These are phyloP conservation scores for Parazoanthus atlanticus DNA, from an alignment of 92 coral and sea anemone genomes.

Conservation along the genomic window DNA sequence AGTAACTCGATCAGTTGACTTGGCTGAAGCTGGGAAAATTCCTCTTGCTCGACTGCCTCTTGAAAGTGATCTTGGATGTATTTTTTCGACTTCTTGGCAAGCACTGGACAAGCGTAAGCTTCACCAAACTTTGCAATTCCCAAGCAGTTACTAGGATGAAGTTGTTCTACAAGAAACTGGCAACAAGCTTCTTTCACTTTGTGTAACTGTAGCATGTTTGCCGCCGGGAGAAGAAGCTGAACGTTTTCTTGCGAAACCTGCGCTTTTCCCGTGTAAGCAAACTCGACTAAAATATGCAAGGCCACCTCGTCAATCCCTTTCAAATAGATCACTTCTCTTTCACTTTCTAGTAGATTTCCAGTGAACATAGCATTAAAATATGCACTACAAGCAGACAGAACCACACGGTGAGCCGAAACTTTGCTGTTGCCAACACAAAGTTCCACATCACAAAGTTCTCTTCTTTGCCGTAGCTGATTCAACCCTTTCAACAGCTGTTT, in stretches of 20 bases:
- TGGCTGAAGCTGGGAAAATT: constrained; percentile 67
- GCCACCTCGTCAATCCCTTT: constrained; percentile 87
- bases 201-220: constrained; percentile 86
- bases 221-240: constrained; percentile 92
- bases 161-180: constrained; percentile 78
- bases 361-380: constrained; percentile 95
- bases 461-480: constrained; percentile 84
- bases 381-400: constrained; percentile 90
- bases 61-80: constrained; percentile 79
- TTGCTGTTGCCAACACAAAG: constrained; percentile 83
- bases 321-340: constrained; percentile 81
- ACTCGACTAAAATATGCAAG: constrained; percentile 81
- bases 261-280: constrained; percentile 91
- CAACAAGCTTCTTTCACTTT: constrained; percentile 91
- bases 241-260: constrained; percentile 86
- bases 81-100: constrained; percentile 70
- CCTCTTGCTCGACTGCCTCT: constrained; percentile 77
- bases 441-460: constrained; percentile 91
- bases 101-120: constrained; percentile 75
- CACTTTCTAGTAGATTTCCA: constrained; percentile 81
- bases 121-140: constrained; percentile 89
- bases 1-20: constrained; percentile 73
- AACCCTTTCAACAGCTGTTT: constrained; percentile 84
- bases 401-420: constrained; percentile 90
- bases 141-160: constrained; percentile 83